phyloP scores from a whole-genome alignment of 2,113 vertebrate genomes.

The Rhinoptilus africanus region DNA sequence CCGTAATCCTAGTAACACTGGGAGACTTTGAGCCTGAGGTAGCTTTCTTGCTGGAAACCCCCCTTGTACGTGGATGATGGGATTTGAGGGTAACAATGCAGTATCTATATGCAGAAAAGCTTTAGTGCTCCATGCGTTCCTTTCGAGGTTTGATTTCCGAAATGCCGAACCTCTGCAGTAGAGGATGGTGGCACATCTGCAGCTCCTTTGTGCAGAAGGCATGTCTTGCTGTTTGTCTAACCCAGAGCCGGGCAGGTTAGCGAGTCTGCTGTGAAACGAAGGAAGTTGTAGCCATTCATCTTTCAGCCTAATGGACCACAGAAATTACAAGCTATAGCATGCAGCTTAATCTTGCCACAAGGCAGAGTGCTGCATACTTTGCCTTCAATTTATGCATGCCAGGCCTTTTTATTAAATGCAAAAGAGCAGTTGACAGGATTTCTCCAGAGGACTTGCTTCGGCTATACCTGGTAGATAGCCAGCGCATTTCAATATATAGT shows the following conservation, averaged over 20 bases:
- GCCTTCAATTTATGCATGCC: constrained; percentile 54
- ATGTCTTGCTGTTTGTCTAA: background rate
- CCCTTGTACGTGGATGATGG: rapidly evolving
- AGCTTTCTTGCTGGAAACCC: background rate
- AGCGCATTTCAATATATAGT: background rate
- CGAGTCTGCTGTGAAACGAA: background rate
- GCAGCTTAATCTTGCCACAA: constrained; percentile 55
- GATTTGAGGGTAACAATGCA: background rate
- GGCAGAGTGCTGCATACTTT: constrained; percentile 53
- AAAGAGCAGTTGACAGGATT: constrained; percentile 24
- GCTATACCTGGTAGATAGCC: background rate
- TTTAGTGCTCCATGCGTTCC: background rate
- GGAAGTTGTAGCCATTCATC: constrained; percentile 48
- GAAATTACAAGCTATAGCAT: constrained; percentile 53
- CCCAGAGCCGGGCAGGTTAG: background rate
- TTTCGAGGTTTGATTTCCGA: background rate
- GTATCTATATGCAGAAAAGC: background rate
- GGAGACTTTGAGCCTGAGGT: background rate
- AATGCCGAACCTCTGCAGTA: background rate
- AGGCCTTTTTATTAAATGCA: constrained; percentile 34
- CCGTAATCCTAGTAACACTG: rapidly evolving
- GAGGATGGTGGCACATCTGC: background rate
- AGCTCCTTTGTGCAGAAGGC: background rate
- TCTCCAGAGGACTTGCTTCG: constrained; percentile 1
- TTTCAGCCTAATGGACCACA: constrained; percentile 47